Percentiles rank a stretch among this genome's conserved stretches.
Evolutionary conservation across 2,797 vertebrate species (phyloP).

Genomic region (Eulemur rubriventer): DNA sequence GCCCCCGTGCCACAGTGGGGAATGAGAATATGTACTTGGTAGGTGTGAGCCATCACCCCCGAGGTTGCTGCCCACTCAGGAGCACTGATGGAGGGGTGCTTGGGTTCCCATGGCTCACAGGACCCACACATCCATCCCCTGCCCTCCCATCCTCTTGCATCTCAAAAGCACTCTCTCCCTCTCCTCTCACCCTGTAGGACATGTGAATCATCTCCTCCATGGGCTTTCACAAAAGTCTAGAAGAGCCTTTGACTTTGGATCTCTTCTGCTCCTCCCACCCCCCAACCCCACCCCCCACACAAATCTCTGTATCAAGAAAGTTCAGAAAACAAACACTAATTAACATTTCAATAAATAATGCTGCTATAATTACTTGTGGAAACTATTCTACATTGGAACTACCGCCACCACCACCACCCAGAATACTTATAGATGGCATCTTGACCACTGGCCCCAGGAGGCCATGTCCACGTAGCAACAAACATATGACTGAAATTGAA

Average conservation of each 20-base stretch:
- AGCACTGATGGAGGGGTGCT: neutral
- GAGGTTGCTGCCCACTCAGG: neutral
- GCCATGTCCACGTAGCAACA: neutral
- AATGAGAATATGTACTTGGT: neutral
- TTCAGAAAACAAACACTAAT: neutral
- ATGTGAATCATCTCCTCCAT: neutral
- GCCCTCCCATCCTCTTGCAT: neutral
- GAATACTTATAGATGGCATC: neutral
- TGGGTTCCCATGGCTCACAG: neutral
- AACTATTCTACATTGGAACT: neutral
- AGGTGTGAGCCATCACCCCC: neutral
- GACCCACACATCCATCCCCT: neutral
- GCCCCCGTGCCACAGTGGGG: neutral
- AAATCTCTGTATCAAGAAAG: slow-evolving; percentile 35
- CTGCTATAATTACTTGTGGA: neutral
- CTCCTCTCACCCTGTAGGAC: neutral
- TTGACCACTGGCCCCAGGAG: neutral
- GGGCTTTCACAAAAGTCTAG: neutral
- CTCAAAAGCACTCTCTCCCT: neutral
- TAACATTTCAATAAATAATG: neutral
- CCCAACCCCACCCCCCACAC: neutral
- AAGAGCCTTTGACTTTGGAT: neutral
- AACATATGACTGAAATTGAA: neutral
- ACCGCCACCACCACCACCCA: neutral
- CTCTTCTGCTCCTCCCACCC: neutral